Evolutionary conservation across 2,888 invertebrate genomes (phyloP), one percentile per base, ranked within the genome.

Genomic region (Schizotus pectinicornis): DNA sequence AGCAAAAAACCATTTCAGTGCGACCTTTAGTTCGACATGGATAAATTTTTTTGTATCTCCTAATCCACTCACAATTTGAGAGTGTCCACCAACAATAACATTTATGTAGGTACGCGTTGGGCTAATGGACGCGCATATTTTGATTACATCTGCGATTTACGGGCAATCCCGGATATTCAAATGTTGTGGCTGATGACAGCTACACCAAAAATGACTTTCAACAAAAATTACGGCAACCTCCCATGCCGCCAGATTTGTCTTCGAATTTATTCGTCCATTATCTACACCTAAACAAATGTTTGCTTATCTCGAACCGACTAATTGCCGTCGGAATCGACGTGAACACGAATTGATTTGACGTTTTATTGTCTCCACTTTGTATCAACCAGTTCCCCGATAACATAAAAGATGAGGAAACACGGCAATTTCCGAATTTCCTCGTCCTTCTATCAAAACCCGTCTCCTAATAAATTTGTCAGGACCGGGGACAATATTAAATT

Each of bases 321-420:
- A 57, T 57, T 47, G 39, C 39, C 46, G 51, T 38, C 51, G 33
- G 34, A 52, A 42, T 46, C 52, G 57, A 57, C 45, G 50, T 41
- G 47, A 57, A 57, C 57, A 57, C 47, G 52, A 39, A 57, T 57
- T 47, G 52, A 57, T 51, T 51, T 52, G 47, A 41, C 47, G 32
- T 57, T 57, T 52, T 46, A 50, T 56, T 49, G 43, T 56, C 9
- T 34, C 53, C 30, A 38, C 48, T 48, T 48, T 48, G 38, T 41
- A 33, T 34, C 33, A 7, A 12, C 50, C n/a, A 36, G 35, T 41
- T n/a, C 30, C 12, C 41, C 34, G 50, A 50, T 50, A 50, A 22
- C 43, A 48, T 36, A 48, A 32, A 22, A 48, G 42, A 50, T 47
- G 50, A 50, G 42, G 35, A 42, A 9, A 8, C 14, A 7, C 31